phyloP scores from a whole-genome alignment of 2,797 vertebrate genomes.

The Pipistrellus nathusii region DNA sequence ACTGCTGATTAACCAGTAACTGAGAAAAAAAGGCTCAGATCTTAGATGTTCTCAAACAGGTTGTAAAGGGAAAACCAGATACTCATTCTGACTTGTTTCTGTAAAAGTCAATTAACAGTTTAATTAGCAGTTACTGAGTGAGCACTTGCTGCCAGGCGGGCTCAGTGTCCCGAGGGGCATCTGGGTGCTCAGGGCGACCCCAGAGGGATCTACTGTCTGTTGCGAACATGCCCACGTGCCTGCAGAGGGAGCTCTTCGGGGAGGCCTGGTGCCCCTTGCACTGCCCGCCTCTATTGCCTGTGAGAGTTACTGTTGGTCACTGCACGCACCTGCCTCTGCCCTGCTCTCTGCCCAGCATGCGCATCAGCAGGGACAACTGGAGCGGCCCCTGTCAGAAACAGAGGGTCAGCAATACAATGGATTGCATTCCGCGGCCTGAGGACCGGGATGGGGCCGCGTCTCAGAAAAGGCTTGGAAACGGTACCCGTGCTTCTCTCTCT shows the following conservation, averaged over 20 bases:
- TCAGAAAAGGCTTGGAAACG: background rate
- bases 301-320: background rate
- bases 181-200: background rate
- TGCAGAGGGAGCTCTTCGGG: background rate
- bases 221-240: fast-evolving
- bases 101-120: background rate
- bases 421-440: background rate
- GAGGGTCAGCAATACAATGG: background rate
- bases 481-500: background rate
- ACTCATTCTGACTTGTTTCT: background rate
- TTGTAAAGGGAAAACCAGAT: background rate
- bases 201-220: background rate
- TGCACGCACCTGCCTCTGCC: background rate
- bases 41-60: background rate
- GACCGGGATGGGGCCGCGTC: background rate
- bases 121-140: background rate
- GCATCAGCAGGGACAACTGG: no score
- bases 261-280: background rate
- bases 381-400: background rate
- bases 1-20: background rate
- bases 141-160: background rate
- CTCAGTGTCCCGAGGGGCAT: background rate
- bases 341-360: background rate
- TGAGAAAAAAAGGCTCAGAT: background rate
- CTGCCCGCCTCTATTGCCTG: background rate